A percentile compares a stretch with the other conserved stretches of the same genome.
phyloP scores from a whole-genome alignment of 2,797 vertebrate genomes.

The Pelobates cultripes region DNA sequence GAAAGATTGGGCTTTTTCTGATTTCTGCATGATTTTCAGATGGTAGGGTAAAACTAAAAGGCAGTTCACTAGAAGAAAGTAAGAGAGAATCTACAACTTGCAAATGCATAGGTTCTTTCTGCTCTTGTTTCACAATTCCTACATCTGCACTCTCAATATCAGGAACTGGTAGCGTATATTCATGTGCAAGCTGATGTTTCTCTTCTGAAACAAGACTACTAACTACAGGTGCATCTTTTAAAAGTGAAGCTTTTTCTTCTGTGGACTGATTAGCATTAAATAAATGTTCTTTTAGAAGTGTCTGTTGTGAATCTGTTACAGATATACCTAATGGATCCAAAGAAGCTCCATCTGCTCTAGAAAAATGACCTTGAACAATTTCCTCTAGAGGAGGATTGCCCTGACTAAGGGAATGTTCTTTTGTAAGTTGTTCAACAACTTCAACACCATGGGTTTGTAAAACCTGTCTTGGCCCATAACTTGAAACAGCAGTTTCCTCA shows the following conservation, averaged over 20 bases:
- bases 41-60: constrained; percentile 73
- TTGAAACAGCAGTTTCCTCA: constrained; percentile 60
- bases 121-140: constrained; percentile 70
- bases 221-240: constrained; percentile 69
- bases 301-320: constrained; percentile 70
- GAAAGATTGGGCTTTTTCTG: constrained; percentile 72
- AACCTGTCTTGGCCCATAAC: constrained; percentile 70
- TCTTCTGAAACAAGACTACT: constrained; percentile 73
- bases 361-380: constrained; percentile 66
- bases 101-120: constrained; percentile 72
- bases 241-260: constrained; percentile 65
- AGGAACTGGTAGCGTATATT: constrained; percentile 66
- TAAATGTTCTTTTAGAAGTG: constrained; percentile 69
- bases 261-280: constrained; percentile 62
- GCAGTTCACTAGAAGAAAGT: constrained; percentile 71
- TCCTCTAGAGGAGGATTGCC: constrained; percentile 66
- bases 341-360: constrained; percentile 66
- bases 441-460: constrained; percentile 75
- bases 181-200: constrained; percentile 70
- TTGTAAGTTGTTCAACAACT: constrained; percentile 71
- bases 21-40: constrained; percentile 63
- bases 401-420: constrained; percentile 72
- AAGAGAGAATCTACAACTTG: constrained; percentile 77
- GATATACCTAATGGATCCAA: constrained; percentile 62
- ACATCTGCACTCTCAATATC: constrained; percentile 66